Base-by-base conservation (phyloP, 1,140 invertebrate species). In the Pteromalus puparum region DNA sequence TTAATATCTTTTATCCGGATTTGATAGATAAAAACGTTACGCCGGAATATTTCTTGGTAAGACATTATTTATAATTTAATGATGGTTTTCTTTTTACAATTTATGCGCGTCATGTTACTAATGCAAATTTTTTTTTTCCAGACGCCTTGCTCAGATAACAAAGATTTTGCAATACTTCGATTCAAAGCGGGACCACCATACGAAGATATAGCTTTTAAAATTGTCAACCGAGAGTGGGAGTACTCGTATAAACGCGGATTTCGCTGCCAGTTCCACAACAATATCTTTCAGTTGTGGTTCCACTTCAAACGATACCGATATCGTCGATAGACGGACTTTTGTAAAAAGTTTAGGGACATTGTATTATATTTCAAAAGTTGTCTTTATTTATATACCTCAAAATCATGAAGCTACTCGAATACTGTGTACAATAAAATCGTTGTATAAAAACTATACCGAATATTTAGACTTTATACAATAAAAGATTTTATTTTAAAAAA, bases 1-100 rank as follows among this genome's bases (percentile, higher is more conserved):
- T 99, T 93, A 99, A 99, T 93, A 99, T 99, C 86, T 99, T 99
- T 93, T 99, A 99, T 94, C 99, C 99, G 0, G 99, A 99, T 95
- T 94, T 99, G 68, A 99, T 99, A 88, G 98, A 99, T 91, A 99
- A 99, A 90, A 95, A 95, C 75, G 95, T 96, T 78, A 99, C 99
- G 15, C 99, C 99, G 0, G 96, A 98, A 90, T 99, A 99, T 91
- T 98, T 96, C 78, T 93, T 99, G 92, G 96, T 97, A 93, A 94
- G 93, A 81, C 83, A 30, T 76, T 53, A 65, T 76, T 73, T 65
- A 48, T 21, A 53, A 28, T 61, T 65, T 13, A 61, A 7, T 7
- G 80, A 80, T 46, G 26, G 34, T 72, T 72, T 42, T 72, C 7
- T 70, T 12, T 26, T 7, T 70, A 13, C 15, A 30, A 28, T 30